Evolutionary conservation across 2,888 invertebrate species (phyloP), one percentile per base, ranked within the genome.

Genomic region (Pandemis cinnamomeana): DNA sequence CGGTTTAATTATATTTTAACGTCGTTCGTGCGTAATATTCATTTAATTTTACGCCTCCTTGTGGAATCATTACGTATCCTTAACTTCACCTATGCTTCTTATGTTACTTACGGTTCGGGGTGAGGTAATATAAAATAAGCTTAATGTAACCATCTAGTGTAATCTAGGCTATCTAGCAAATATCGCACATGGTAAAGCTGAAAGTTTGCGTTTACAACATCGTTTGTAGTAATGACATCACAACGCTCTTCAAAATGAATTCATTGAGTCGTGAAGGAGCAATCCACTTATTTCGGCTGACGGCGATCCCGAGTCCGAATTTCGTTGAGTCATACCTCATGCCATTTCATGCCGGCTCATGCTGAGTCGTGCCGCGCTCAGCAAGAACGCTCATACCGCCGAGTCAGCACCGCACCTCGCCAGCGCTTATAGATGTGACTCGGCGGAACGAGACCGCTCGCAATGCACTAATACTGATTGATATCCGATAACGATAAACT

Each of bases 261-360:
- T 87, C 88, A 87, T 88, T 89, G 84, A 87, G 82, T 82, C 89
- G 89, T 91, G 89, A 89, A 91, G 87, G 83, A 85, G 88, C 90
- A 91, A 92, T 92, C 89, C 87, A 92, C 89, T 92, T 92, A 92
- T 92, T 92, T 89, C 87, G 85, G 89, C 88, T 88, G 89, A 89
- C 87, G 88, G 85, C 87, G 88, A 86, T 86, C 85, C 87, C 83
- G 82, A 83, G 78, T 80, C 81, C 80, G 83, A 86, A 87, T 88
- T 85, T 80, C 84, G 89, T 80, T 77, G 86, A 89, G 87, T 90
- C 92, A 91, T 87, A 89, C 87, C 81, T 89, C 88, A 87, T 80
- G 82, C 77, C 72, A 46, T 71, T 74, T 77, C 75, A 75, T 60
- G 75, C 69, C 75, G 81, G 62, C 76, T 84, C 79, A 78, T 83